Evolutionary conservation across 2,888 invertebrate species (phyloP), one percentile per base, ranked within the genome.

Genomic region (Lasioglossum morio): DNA sequence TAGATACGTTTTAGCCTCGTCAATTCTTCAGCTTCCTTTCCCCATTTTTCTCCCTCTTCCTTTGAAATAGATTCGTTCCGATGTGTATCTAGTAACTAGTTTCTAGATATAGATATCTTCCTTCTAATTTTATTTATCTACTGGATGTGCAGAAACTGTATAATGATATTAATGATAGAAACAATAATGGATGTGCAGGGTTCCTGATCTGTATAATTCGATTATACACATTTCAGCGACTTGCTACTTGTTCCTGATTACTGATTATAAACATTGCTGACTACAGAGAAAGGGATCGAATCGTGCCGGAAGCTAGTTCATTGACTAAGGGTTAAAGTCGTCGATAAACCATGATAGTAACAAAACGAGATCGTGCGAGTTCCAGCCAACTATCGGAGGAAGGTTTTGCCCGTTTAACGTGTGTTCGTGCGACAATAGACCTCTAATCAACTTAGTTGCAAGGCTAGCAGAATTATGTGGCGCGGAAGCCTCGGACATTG

Each of bases 391-490:
- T 27, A 60, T 60, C 5, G 60, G 60, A 5, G 14, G 27, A 27
- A 27, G 14, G 60, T 60, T 14, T 14, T n/a, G 14, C 14, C 3
- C 0, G 27, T 34, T 63, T 0, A 19, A 19, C 10, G 66, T 66
- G 66, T 66, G 19, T 34, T 37, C 69, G 69, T 37, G 69, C 34
- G 12, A 34, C 66, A 34, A 66, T 34, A 66, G 34, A 30, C 34
- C 66, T 66, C 66, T 66, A 66, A 66, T 66, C 66, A 66, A 66
- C 66, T 66, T 37, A 69, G 69, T 69, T 69, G 37, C 40, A 69
- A 37, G 23, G 69, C 37, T 40, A 23, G 69, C 23, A 12, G 37
- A 69, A 69, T 69, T 69, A 69, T 69, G 69, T 40, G 34, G 37
- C 37, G 4, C 8, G 23, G 69, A 69, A 69, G 66, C 34, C 66